Base-by-base conservation (phyloP, 2,797 vertebrate species). In the Prunella strophiata region DNA sequence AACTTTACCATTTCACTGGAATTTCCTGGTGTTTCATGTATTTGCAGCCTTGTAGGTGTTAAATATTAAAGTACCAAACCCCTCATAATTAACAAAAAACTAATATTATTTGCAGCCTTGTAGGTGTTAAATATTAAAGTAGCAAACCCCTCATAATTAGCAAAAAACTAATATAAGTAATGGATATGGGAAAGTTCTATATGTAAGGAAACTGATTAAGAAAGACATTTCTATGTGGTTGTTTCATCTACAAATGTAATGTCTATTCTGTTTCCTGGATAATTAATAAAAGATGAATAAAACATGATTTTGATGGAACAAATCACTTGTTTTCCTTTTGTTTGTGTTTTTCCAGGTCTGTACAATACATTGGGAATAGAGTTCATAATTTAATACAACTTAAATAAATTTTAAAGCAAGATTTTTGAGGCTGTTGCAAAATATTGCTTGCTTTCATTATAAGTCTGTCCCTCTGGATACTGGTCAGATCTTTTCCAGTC, bases 251-350 rank as follows among this genome's bases (percentile, higher is more conserved):
- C 9, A 89, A 40, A 83, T 54, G 36, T 61, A 36, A 34, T 43
- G 7, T 54, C 22, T 82, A 29, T 76, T 88, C 21, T 65, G 5
- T 68, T 88, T 72, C 47, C 54, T 51, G 17, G 23, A 48, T 65
- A 91, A 83, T 83, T 92, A 92, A 72, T 71, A 40, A 61, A 70
- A 88, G 5, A 86, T 36, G n/a, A 66, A 89, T 92, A 77, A 89
- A 79, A 32, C 9, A 70, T 36, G 0, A 70, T 75, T 93, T 57
- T 73, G 21, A 75, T 57, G 34, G 38, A 83, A 72, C 1, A 21
- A 74, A 67, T 66, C 0, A 0, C 18, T 82, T 70, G 3, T 11
- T 88, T 83, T 72, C 13, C 22, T 88, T 88, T 88, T 70, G 14
- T 65, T 68, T 89, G 43, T 22, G 9, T 13, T 45, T 86, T 27